These are phyloP conservation scores for Amphimallon solstitiale DNA, from an alignment of 2,888 invertebrate genomes.

Conservation along the genomic window DNA sequence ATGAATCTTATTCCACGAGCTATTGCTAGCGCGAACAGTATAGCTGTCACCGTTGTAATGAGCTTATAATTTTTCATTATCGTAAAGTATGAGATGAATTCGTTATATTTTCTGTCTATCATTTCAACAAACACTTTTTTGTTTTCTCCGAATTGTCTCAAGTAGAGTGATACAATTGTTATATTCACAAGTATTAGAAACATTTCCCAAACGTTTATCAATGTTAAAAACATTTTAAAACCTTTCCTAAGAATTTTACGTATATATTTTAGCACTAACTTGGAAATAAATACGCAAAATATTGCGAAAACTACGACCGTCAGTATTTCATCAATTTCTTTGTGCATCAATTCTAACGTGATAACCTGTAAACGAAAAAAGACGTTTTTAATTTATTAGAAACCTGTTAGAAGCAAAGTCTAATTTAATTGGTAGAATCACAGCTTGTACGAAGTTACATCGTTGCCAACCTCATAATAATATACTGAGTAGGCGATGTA, in stretches of 20 bases:
- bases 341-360: constrained; percentile 41
- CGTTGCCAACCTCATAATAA: too few species aligned
- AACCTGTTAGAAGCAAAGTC: too few species aligned
- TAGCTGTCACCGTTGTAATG: constrained; percentile 37
- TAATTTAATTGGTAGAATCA: too few species aligned
- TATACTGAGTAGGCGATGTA: too few species aligned
- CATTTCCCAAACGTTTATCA: constrained; percentile 43
- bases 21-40: constrained; percentile 43
- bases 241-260: constrained; percentile 6
- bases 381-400: too few species aligned
- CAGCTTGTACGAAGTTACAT: too few species aligned
- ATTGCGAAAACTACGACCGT: constrained; percentile 28
- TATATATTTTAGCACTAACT: constrained; percentile 36
- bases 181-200: constrained; percentile 37
- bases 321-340: constrained; percentile 25
- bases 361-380: constrained; percentile 41
- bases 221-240: constrained; percentile 18
- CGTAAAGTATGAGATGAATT: constrained; percentile 43
- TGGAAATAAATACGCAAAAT: constrained; percentile 36
- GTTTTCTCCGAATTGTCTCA: constrained; percentile 31
- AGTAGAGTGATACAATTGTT: not conserved
- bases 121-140: constrained; percentile 36
- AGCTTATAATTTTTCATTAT: constrained; percentile 38
- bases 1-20: constrained; percentile 44
- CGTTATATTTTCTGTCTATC: constrained; percentile 42